phyloP scores from a whole-genome alignment of 2,888 invertebrate species.

The Pomacea canaliculata region DNA sequence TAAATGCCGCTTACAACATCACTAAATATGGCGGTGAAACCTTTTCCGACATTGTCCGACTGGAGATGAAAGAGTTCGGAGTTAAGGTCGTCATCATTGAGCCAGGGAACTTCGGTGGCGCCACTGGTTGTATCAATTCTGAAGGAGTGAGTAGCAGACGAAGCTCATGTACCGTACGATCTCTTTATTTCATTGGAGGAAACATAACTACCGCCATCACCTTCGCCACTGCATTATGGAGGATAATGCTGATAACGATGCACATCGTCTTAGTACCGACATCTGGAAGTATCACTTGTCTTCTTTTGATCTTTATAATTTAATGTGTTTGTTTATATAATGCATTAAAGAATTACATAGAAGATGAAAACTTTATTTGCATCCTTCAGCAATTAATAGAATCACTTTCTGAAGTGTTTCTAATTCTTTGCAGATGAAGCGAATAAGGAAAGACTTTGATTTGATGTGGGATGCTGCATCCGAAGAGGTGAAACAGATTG shows the following conservation, averaged over 20 bases:
- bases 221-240: no score
- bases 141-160: conserved; percentile 5
- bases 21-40: conserved; percentile 60
- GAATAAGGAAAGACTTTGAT: conserved; percentile 24
- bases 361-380: no score
- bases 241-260: no score
- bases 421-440: conserved; percentile 8
- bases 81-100: conserved; percentile 58
- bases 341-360: no score
- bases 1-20: conserved; percentile 51
- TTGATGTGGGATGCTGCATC: conserved; percentile 30
- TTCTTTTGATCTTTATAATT: no score
- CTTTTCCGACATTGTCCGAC: conserved; percentile 57
- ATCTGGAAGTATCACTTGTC: no score
- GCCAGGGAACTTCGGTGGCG: conserved; percentile 68
- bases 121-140: conserved; percentile 18
- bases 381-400: no score
- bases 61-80: conserved; percentile 60
- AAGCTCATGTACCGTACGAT: not conserved
- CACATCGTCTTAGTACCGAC: no score
- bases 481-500: conserved; percentile 29
- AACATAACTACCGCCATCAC: no score
- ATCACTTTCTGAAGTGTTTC: no score
- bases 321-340: no score
- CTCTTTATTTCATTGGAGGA: no score